These are phyloP conservation scores for Bombycilla garrulus DNA, from an alignment of 2,113 vertebrate genomes.

Conservation along the genomic window DNA sequence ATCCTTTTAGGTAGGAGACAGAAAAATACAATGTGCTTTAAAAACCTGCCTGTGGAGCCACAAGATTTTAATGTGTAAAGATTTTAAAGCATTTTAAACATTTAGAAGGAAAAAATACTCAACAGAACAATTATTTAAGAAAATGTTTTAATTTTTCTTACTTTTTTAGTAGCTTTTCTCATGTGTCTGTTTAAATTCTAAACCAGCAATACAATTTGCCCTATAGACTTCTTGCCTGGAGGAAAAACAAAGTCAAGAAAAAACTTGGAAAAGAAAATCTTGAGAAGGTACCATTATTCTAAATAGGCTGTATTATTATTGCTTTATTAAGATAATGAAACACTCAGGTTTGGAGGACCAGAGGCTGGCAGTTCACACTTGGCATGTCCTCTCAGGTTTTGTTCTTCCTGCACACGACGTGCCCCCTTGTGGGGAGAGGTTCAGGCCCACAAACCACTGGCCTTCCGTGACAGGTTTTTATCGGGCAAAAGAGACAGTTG, in stretches of 20 bases:
- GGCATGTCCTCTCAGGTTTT: background rate
- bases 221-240: conserved; percentile 15
- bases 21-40: background rate
- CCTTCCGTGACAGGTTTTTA: background rate
- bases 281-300: conserved; percentile 24
- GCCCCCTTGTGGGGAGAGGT: background rate
- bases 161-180: conserved; percentile 54
- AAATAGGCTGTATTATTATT: conserved; percentile 23
- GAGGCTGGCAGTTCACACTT: background rate
- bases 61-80: background rate
- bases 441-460: background rate
- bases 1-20: background rate
- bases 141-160: conserved; percentile 48
- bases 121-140: conserved; percentile 25
- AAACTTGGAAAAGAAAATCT: conserved; percentile 22
- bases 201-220: background rate
- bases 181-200: conserved; percentile 13
- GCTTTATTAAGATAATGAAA: conserved; percentile 52
- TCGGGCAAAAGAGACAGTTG: background rate
- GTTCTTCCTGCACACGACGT: background rate
- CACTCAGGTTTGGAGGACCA: background rate
- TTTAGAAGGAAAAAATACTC: background rate
- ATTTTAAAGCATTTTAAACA: background rate
- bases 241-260: background rate
- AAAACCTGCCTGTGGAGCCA: background rate